Conservation (phyloP, 1,140 invertebrate genomes). For the Mycetomoellerius zeteki region DNA sequence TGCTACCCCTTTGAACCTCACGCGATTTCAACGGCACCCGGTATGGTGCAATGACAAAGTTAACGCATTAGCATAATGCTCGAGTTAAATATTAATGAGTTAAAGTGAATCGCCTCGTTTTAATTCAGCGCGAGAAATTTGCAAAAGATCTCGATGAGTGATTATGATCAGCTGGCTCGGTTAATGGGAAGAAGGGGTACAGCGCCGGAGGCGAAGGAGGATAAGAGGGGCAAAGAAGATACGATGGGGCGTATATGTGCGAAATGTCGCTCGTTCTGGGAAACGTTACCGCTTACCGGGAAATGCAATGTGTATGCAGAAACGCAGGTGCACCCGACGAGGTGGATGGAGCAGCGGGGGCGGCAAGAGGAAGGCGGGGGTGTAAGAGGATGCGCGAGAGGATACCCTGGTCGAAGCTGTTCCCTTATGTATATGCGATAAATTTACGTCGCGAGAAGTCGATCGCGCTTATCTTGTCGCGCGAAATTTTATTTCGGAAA, state of each 20-base stretch:
- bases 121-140: constrained; percentile 42
- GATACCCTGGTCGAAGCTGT: constrained; percentile 63
- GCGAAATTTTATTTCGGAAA: background rate
- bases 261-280: constrained; percentile 48
- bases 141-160: background rate
- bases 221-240: constrained; percentile 10
- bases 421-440: constrained; percentile 66
- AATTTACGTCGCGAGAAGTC: constrained; percentile 63
- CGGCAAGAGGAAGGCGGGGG: background rate
- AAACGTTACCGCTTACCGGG: constrained; percentile 73
- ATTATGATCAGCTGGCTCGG: constrained; percentile 39
- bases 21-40: constrained; percentile 2
- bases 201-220: background rate
- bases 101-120: constrained; percentile 32
- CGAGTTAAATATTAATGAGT: constrained; percentile 58
- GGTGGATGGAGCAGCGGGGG: background rate
- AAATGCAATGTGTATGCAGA: constrained; percentile 62
- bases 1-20: background rate
- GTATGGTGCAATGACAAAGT: constrained; percentile 41
- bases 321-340: constrained; percentile 67
- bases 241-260: constrained; percentile 6
- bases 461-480: background rate
- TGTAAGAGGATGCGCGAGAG: constrained; percentile 33
- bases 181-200: constrained; percentile 10
- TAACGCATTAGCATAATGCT: constrained; percentile 44